Conservation (phyloP, 1,140 invertebrate genomes). For the Cydia fagiglandana region DNA sequence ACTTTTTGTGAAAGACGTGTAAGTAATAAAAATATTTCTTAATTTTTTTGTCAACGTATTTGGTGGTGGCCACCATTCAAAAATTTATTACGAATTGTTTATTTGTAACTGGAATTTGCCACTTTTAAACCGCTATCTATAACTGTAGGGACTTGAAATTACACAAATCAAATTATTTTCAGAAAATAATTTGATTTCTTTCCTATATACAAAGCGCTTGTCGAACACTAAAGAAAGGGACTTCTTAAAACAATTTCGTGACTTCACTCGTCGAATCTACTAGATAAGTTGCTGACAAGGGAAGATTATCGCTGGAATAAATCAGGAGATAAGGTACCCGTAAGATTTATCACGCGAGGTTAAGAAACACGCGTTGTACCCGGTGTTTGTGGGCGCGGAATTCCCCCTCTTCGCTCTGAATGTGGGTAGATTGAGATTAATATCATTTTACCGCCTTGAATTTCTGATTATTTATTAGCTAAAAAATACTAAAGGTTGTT, state of each 20-base stretch:
- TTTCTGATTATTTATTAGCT: conserved; percentile 17
- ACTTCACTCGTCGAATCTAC: conserved; percentile 48
- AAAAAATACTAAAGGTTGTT: background rate
- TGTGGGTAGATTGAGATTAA: conserved; percentile 40
- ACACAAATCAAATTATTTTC: too few species aligned
- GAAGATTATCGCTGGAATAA: conserved; percentile 63
- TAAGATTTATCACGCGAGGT: conserved; percentile 53
- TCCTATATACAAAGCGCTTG: too few species aligned
- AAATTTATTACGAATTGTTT: too few species aligned
- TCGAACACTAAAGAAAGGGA: background rate
- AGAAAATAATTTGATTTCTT: too few species aligned
- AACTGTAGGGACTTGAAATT: too few species aligned
- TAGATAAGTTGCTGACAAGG: conserved; percentile 53
- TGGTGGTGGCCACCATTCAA: too few species aligned
- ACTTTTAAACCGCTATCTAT: too few species aligned
- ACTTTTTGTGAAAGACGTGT: too few species aligned
- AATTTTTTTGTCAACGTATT: too few species aligned
- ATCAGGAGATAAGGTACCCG: conserved; percentile 55
- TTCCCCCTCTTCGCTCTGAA: conserved; percentile 38
- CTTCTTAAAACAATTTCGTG: conserved; percentile 16
- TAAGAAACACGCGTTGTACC: conserved; percentile 47
- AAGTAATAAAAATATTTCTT: too few species aligned
- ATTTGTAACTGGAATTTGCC: too few species aligned
- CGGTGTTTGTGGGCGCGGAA: conserved; percentile 45
- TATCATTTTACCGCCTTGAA: conserved; percentile 14